Conservation (phyloP, 2,888 invertebrate species). For the Ormyrus nitidulus region DNA sequence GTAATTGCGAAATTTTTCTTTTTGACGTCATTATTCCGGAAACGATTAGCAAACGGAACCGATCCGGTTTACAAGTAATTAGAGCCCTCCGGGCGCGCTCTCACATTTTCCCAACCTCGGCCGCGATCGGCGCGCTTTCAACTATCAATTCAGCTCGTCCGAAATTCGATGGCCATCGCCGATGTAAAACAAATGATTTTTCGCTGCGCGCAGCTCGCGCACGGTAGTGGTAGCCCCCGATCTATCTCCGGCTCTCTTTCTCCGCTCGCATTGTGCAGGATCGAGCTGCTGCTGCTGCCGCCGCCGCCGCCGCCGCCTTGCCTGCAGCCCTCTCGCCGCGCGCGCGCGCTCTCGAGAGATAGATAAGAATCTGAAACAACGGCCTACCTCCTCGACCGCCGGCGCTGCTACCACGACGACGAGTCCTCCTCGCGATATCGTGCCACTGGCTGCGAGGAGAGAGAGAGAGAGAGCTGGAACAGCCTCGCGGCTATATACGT, state of each 20-base stretch:
- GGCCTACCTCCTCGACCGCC: constrained; percentile 22
- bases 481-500: too few species aligned
- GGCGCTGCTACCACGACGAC: constrained; percentile 27
- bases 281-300: background rate
- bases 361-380: constrained; percentile 55
- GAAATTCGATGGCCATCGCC: background rate
- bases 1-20: too few species aligned
- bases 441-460: constrained; percentile 8
- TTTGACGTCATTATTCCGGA: too few species aligned
- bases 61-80: too few species aligned
- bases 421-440: constrained; percentile 17
- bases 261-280: constrained; percentile 5
- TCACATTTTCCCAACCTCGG: too few species aligned
- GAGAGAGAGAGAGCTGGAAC: constrained; percentile 10
- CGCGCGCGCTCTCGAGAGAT: constrained; percentile 24
- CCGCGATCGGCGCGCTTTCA: too few species aligned
- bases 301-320: background rate
- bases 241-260: constrained; percentile 23
- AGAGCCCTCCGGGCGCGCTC: too few species aligned
- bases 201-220: constrained; percentile 30
- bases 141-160: too few species aligned
- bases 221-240: constrained; percentile 5
- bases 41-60: too few species aligned
- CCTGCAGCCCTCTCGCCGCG: constrained; percentile 12
- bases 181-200: constrained; percentile 57